Evolutionary conservation across 2,113 vertebrate species (phyloP).

Genomic region (Apteryx mantelli): DNA sequence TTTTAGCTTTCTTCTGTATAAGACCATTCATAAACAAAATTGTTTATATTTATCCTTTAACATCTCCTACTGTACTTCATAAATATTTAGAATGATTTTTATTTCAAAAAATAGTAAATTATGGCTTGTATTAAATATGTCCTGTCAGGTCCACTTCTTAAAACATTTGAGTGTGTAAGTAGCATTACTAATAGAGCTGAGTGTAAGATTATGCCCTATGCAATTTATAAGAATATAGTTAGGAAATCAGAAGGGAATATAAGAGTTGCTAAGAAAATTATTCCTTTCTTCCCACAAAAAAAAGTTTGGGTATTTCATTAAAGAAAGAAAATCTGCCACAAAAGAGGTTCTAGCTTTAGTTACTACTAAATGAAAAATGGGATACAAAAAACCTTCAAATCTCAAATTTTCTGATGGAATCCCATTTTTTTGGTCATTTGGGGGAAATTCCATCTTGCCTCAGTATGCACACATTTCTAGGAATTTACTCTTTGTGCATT

Average conservation of each 20-base stretch:
- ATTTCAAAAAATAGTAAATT: background rate
- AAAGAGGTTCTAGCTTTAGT: background rate
- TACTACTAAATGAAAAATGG: background rate
- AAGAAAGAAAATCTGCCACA: background rate
- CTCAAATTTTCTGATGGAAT: background rate
- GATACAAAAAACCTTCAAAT: background rate
- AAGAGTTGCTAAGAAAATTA: no score
- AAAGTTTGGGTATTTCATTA: background rate
- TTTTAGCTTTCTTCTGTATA: background rate
- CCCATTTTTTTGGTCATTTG: background rate
- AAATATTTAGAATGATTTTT: background rate
- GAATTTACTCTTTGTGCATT: background rate
- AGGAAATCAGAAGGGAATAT: background rate
- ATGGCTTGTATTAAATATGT: background rate
- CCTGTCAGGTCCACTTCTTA: background rate
- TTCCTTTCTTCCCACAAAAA: no score
- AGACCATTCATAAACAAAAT: background rate
- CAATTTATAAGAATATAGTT: background rate
- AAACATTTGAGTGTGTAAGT: background rate
- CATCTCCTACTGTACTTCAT: background rate
- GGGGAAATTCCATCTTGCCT: background rate
- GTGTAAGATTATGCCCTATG: background rate
- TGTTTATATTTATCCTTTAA: background rate
- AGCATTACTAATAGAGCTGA: background rate
- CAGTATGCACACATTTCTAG: background rate